These are phyloP conservation scores for Crotalus helleri DNA, from an alignment of 2,113 vertebrate species.

Conservation along the genomic window DNA sequence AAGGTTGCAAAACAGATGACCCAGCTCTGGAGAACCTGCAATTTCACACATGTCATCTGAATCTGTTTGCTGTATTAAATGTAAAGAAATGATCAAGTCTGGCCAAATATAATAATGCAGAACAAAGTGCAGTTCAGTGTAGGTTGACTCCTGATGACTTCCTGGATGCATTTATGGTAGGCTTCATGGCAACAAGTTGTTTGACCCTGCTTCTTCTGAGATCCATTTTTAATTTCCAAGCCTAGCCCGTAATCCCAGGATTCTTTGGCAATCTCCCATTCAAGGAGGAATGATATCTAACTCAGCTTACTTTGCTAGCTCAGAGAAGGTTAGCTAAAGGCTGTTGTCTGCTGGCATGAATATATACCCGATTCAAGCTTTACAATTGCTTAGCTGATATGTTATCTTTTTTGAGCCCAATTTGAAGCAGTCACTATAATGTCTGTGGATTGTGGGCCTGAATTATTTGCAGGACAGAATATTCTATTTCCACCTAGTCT, in stretches of 20 bases:
- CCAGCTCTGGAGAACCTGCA: conserved; percentile 9
- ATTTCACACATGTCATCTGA: conserved; percentile 42
- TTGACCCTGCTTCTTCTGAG: background rate
- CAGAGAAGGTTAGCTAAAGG: background rate
- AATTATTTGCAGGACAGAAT: background rate
- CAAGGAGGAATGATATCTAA: background rate
- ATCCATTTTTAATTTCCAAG: background rate
- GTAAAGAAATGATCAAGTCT: conserved; percentile 22
- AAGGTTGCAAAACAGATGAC: background rate
- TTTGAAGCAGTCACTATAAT: background rate
- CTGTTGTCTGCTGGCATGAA: background rate
- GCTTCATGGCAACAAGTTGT: background rate
- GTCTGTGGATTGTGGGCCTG: background rate
- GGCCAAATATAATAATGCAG: conserved; percentile 27
- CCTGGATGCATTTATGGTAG: background rate
- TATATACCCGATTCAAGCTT: background rate
- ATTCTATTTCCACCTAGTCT: background rate
- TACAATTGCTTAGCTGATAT: background rate
- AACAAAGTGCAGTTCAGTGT: background rate
- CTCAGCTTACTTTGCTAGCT: background rate
- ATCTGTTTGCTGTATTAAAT: conserved; percentile 48
- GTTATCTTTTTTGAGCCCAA: background rate
- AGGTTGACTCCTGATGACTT: background rate
- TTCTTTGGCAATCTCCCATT: background rate
- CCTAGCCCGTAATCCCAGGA: background rate